phyloP scores from a whole-genome alignment of 1,140 invertebrate species.

The Leptopilina boulardi region DNA sequence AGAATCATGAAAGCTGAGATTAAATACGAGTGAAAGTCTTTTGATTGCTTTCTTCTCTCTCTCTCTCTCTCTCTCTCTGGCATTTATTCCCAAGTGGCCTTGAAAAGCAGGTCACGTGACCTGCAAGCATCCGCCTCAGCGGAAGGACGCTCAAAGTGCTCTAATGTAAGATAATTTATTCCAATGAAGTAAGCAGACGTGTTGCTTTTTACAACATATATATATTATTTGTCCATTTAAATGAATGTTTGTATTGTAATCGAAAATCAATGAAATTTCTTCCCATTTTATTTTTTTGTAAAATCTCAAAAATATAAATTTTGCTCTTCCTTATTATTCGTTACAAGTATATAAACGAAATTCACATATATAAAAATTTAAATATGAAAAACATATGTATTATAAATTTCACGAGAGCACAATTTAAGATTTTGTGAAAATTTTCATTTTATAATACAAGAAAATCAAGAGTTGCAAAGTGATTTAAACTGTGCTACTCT shows the following conservation, averaged over 20 bases:
- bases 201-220: neutral
- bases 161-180: conserved; percentile 26
- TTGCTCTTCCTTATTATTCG: too few species aligned
- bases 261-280: neutral
- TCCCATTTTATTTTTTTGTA: neutral
- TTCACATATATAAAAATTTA: too few species aligned
- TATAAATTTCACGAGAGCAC: neutral
- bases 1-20: conserved; percentile 5
- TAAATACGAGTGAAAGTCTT: conserved; percentile 6
- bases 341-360: too few species aligned
- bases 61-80: too few species aligned
- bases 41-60: conserved; percentile 17
- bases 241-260: neutral
- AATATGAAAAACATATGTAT: neutral
- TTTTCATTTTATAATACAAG: neutral
- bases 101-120: conserved; percentile 25
- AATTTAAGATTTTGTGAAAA: conserved; percentile 4
- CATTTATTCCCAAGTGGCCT: conserved; percentile 12
- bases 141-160: conserved; percentile 24
- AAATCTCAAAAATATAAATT: too few species aligned
- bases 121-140: neutral
- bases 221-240: neutral
- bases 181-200: neutral
- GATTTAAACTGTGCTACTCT: neutral
- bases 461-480: neutral